Evolutionary conservation across 2,113 vertebrate genomes (phyloP).

Genomic region (Paralichthys olivaceus): DNA sequence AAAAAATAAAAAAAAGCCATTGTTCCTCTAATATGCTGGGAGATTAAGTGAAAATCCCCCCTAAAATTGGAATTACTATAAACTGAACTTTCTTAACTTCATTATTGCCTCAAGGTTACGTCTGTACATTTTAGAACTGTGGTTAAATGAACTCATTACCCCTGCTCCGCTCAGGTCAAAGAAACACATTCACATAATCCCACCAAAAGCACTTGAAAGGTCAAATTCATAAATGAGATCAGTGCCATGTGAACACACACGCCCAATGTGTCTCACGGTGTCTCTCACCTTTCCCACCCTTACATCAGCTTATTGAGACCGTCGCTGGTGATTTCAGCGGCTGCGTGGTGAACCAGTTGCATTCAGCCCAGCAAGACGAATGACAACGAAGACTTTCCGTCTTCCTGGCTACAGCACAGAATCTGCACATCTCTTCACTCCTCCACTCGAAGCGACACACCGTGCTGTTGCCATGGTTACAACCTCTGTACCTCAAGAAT

Average conservation of each 20-base stretch:
- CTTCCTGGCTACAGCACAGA: conserved; percentile 4
- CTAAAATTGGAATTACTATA: neutral
- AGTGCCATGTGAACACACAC: conserved; percentile 32
- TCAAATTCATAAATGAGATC: conserved; percentile 50
- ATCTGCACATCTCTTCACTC: conserved; percentile 18
- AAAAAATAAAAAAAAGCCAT: too few species aligned
- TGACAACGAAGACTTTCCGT: conserved; percentile 35
- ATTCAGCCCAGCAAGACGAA: conserved; percentile 27
- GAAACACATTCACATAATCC: conserved; percentile 34
- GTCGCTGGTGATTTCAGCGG: conserved; percentile 12
- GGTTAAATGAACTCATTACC: conserved; percentile 44
- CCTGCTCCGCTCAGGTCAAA: conserved; percentile 29
- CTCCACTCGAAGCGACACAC: conserved; percentile 25
- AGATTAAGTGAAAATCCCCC: too few species aligned
- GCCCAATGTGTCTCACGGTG: conserved; percentile 37
- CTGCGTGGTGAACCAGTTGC: neutral
- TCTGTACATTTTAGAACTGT: neutral
- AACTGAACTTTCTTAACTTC: neutral
- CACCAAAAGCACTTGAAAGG: conserved; percentile 40
- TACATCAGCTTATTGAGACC: conserved; percentile 56
- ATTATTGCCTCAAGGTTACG: conserved; percentile 29
- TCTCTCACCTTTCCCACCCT: conserved; percentile 53
- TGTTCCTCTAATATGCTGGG: too few species aligned
- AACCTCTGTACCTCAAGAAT: conserved; percentile 11
- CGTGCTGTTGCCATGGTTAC: conserved; percentile 73